These are phyloP conservation scores for Macquaria ambigua DNA, from an alignment of 2,113 vertebrate genomes.

Conservation along the genomic window DNA sequence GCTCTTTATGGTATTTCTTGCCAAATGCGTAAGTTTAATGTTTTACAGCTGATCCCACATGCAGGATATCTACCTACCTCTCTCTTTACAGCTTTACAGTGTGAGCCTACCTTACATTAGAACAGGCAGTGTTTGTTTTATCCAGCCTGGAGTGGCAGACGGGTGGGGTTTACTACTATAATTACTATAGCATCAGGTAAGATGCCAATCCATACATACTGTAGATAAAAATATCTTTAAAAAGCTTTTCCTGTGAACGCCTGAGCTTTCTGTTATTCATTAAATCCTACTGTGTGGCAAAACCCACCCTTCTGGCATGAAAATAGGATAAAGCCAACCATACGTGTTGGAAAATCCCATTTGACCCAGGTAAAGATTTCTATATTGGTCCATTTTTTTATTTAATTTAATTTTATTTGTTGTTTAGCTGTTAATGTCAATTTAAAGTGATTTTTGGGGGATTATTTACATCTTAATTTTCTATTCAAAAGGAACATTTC, in stretches of 20 bases:
- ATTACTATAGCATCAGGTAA: background rate
- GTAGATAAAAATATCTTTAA: background rate
- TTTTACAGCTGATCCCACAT: constrained; percentile 52
- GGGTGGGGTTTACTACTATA: constrained; percentile 44
- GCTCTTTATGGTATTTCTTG: constrained; percentile 2
- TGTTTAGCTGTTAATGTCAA: background rate
- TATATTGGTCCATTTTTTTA: background rate
- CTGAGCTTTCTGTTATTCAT: background rate
- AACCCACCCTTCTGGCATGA: background rate
- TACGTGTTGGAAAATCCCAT: background rate
- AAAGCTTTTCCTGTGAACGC: background rate
- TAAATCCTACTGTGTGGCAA: background rate
- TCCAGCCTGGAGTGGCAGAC: constrained; percentile 13
- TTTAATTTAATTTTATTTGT: too few relatives aligned
- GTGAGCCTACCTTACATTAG: constrained; percentile 3
- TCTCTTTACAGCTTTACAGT: constrained; percentile 57
- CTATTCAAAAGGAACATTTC: background rate
- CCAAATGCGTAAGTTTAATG: constrained; percentile 7
- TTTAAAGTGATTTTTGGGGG: background rate
- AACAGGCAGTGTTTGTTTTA: constrained; percentile 46
- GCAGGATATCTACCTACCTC: constrained; percentile 76
- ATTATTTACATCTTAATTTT: constrained; percentile 7
- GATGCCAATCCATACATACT: background rate
- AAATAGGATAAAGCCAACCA: background rate
- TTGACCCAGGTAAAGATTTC: background rate